Base-by-base conservation (phyloP, 1,140 invertebrate species). In the Scaptomyza hsui region DNA sequence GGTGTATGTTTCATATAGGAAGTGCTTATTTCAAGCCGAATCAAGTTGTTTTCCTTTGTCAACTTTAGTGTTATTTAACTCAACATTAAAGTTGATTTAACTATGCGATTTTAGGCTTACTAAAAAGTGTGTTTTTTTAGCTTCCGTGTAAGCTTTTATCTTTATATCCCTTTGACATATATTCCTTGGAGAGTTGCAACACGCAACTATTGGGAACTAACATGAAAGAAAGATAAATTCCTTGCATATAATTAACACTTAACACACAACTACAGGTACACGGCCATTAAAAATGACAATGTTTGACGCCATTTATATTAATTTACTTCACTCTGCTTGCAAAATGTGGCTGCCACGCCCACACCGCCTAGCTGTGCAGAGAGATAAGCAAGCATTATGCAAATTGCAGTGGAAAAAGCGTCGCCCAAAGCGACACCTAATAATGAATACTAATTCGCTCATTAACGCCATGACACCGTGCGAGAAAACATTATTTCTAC, bases 371-470 rank as follows among this genome's bases (percentile, higher is more conserved):
- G 19, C 13, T 37, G 12, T 37, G 4, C 12, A n/a, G 32, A n/a
- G 19, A 29, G 59, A 70, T 86, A 75, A 82, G 61, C 37, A 53
- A 2, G 13, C 42, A 83, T 82, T 82, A 78, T 83, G 79, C 78
- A 82, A 82, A 82, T 55, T 78, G 47, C 53, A 53, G 47, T 32
- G 29, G 44, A 42, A 56, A 64, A 57, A 51, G 7, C 12, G 18
- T 13, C 56, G 47, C 59, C 18, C 24, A 71, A 65, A 59, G 82
- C 49, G 63, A 67, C 75, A 88, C 82, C 82, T 78, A 68, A 78
- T 88, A 88, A 88, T 88, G 82, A 88, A 88, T 88, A 88, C 82
- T 88, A 88, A 88, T 88, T 78, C 76, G 71, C 67, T 89, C 82
- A 88, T 88, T 88, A 88, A 86, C 61, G 35, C 75, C 47, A 45